phyloP scores from a whole-genome alignment of 2,888 invertebrate genomes.

The Alentia gelatinosa region DNA sequence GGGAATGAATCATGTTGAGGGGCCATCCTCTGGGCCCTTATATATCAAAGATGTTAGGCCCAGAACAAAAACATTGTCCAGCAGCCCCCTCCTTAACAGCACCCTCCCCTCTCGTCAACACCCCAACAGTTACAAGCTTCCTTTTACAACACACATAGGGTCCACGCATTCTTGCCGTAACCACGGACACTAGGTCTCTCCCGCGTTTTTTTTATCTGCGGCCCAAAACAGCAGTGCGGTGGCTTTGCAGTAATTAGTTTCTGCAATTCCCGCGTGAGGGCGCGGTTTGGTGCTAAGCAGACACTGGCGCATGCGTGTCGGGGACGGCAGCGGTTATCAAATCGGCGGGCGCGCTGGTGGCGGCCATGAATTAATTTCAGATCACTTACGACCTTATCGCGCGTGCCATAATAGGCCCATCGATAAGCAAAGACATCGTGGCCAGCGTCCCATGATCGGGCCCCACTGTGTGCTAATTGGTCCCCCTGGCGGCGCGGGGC shows the following conservation, averaged over 20 bases:
- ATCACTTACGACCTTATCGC: constrained; percentile 48
- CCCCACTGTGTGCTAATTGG: constrained; percentile 37
- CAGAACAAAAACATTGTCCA: background rate
- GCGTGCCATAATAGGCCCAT: constrained; percentile 35
- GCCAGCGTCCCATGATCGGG: background rate
- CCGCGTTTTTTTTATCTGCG: background rate
- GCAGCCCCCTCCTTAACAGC: background rate
- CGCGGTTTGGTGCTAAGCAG: constrained; percentile 27
- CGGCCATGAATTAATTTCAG: constrained; percentile 31
- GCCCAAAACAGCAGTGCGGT: background rate
- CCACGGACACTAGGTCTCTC: background rate
- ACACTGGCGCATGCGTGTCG: background rate
- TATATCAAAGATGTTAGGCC: constrained; percentile 26
- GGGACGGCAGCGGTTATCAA: constrained; percentile 22
- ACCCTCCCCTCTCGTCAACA: background rate
- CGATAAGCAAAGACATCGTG: constrained; percentile 43
- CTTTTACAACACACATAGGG: background rate
- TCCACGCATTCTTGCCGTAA: background rate
- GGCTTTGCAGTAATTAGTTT: constrained; percentile 40
- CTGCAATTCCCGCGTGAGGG: constrained; percentile 24
- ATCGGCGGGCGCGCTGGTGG: constrained; percentile 17
- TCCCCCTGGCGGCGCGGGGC: background rate
- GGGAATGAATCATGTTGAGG: constrained; percentile 11
- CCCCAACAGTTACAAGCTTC: background rate
- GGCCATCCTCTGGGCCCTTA: constrained; percentile 3